phyloP scores from a whole-genome alignment of 2,113 vertebrate species.

The Lynx canadensis region DNA sequence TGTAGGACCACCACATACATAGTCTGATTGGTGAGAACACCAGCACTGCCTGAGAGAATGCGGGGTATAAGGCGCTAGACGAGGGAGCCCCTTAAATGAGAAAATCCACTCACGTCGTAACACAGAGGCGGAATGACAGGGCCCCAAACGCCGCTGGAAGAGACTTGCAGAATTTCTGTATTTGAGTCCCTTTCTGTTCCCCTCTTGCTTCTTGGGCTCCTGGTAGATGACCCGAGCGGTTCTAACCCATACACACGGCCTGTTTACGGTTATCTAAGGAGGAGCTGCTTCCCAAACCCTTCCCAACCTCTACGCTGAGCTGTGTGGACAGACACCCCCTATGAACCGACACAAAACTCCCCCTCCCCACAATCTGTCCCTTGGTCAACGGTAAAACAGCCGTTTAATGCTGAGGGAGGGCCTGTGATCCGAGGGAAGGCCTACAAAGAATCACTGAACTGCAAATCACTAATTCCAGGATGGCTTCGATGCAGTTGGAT shows the following conservation, averaged over 20 bases:
- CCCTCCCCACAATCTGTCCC: no score
- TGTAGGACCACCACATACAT: fast-evolving
- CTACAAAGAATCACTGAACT: neutral
- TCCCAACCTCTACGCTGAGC: neutral
- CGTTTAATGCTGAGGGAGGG: neutral
- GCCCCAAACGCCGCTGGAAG: neutral
- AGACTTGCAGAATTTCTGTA: neutral
- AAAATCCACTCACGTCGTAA: neutral
- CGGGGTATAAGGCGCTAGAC: fast-evolving
- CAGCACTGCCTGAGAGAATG: neutral
- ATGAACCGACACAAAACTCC: fast-evolving
- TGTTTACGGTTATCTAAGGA: neutral
- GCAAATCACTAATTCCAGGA: neutral
- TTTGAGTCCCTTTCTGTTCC: neutral
- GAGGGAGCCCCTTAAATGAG: neutral
- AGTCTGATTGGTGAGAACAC: neutral
- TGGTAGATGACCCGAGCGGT: no score
- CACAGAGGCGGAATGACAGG: neutral
- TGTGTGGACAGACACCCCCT: neutral
- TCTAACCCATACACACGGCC: neutral
- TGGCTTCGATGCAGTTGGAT: no score
- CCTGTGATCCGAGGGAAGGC: no score
- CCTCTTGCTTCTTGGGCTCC: neutral
- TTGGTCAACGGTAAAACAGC: neutral
- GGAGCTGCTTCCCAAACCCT: neutral